Percentiles rank a stretch among this genome's conserved stretches.
phyloP scores from a whole-genome alignment of 2,888 invertebrate genomes.

The Celastrina argiolus region DNA sequence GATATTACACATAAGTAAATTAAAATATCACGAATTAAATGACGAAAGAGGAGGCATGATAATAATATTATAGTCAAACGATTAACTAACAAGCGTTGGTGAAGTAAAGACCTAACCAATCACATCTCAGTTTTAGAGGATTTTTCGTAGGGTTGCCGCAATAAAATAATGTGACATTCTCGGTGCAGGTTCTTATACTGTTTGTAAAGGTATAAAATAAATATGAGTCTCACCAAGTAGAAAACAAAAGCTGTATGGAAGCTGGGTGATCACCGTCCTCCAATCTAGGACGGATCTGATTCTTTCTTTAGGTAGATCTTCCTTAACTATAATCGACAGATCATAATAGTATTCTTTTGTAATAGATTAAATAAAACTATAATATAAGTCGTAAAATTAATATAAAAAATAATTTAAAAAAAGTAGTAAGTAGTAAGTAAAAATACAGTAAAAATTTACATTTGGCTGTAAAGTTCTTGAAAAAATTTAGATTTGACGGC shows the following conservation, averaged over 20 bases:
- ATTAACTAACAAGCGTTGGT: no score
- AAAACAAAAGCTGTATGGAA: slow-evolving; percentile 60
- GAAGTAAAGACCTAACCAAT: no score
- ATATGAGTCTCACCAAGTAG: slow-evolving; percentile 47
- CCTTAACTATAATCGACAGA: slow-evolving; percentile 42
- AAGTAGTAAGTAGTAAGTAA: not conserved
- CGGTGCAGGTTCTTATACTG: no score
- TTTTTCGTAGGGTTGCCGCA: no score
- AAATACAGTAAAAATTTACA: slow-evolving; percentile 38
- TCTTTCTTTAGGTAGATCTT: slow-evolving; percentile 47
- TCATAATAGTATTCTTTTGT: not conserved
- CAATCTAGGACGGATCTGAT: slow-evolving; percentile 48
- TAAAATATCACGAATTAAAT: no score
- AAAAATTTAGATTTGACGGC: slow-evolving; percentile 43
- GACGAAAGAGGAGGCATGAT: no score
- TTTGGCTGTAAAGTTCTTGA: slow-evolving; percentile 47
- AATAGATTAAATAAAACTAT: not conserved
- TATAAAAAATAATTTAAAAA: not conserved
- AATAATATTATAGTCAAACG: no score
- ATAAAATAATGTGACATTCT: no score
- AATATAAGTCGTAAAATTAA: not conserved
- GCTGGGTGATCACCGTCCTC: slow-evolving; percentile 39
- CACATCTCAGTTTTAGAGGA: no score
- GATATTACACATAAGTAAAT: no score
- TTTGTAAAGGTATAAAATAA: no score